Conservation (phyloP, 2,888 invertebrate species). For the Ophioninae sp. region DNA sequence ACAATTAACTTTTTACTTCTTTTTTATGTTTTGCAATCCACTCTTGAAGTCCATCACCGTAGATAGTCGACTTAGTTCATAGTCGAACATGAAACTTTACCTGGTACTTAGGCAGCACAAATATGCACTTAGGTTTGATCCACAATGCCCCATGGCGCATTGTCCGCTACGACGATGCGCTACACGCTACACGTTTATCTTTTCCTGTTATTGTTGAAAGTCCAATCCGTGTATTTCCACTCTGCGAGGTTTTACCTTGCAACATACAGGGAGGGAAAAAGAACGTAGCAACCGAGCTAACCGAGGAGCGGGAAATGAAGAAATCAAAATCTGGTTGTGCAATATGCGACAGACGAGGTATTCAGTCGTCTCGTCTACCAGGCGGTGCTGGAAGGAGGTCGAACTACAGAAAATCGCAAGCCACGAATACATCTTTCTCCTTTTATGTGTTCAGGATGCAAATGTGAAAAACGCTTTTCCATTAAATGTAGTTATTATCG, state of each 20-base stretch:
- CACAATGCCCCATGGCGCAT: too few species aligned
- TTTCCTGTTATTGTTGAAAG: slow-evolving; percentile 34
- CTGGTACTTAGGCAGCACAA: too few species aligned
- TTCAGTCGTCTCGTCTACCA: neutral
- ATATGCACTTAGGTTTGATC: too few species aligned
- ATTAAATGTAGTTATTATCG: slow-evolving; percentile 74
- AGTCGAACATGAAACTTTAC: too few species aligned
- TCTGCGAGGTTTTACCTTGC: neutral
- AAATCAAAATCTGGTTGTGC: slow-evolving; percentile 7
- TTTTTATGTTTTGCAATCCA: too few species aligned
- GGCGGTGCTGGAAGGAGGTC: neutral
- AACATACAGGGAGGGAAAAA: neutral
- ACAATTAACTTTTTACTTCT: too few species aligned
- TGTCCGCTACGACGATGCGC: too few species aligned
- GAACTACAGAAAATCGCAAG: slow-evolving; percentile 31
- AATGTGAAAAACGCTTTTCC: slow-evolving; percentile 68
- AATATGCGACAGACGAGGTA: slow-evolving; percentile 1
- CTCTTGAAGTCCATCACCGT: too few species aligned
- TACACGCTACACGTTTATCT: neutral
- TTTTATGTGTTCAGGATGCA: slow-evolving; percentile 1
- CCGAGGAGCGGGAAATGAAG: slow-evolving; percentile 4
- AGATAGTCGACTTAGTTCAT: too few species aligned
- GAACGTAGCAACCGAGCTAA: slow-evolving; percentile 7
- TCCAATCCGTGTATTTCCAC: slow-evolving; percentile 27
- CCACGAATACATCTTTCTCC: slow-evolving; percentile 8